Conservation (phyloP, 2,113 vertebrate genomes). For the Macquaria australasica region DNA sequence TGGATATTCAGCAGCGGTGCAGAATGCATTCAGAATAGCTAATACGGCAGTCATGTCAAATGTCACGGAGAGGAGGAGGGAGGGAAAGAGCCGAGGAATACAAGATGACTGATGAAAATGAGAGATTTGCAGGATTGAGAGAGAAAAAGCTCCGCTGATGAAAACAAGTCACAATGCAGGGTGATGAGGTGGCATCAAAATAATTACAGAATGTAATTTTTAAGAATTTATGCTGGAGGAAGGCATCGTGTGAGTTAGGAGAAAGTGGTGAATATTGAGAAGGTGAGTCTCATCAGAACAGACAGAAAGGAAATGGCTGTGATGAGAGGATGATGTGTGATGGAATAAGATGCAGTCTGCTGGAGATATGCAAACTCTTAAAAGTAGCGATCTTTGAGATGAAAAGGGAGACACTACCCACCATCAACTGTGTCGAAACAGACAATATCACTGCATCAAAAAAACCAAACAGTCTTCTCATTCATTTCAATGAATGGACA, state of each 20-base stretch:
- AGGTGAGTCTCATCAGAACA: constrained; percentile 1
- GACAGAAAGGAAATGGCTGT: background rate
- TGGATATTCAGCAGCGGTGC: constrained; percentile 26
- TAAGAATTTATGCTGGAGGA: background rate
- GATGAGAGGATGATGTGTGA: background rate
- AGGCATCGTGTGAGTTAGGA: background rate
- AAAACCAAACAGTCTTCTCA: background rate
- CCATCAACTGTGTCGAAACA: background rate
- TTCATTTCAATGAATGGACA: background rate
- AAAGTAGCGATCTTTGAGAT: background rate
- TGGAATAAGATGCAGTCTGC: background rate
- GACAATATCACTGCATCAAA: too few relatives aligned
- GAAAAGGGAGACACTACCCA: background rate
- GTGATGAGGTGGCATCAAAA: constrained; percentile 2
- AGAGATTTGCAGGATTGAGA: background rate
- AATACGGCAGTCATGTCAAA: constrained; percentile 35
- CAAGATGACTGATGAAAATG: constrained; percentile 17
- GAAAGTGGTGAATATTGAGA: background rate
- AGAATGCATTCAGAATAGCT: constrained; percentile 54
- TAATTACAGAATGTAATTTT: background rate
- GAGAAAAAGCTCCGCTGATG: background rate
- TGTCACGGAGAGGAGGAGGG: constrained; percentile 27
- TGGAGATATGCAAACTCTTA: background rate
- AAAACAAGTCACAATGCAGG: background rate
- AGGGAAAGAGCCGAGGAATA: background rate